Evolutionary conservation across 1,140 invertebrate species (phyloP), one percentile per base, ranked within the genome.

Genomic region (Reticulitermes speratus): DNA sequence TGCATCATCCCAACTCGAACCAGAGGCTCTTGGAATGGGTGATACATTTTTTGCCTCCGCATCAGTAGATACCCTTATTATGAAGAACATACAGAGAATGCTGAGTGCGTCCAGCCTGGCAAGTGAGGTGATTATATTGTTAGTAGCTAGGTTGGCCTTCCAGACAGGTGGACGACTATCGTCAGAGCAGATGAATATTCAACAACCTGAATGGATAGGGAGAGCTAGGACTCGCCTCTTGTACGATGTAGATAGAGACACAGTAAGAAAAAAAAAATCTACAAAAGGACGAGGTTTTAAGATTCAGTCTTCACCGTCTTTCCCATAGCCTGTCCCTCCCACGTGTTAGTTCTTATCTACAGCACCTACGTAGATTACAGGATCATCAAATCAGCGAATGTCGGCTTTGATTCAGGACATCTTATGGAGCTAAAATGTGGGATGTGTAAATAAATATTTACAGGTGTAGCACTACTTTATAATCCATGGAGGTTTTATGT

Each of bases 131-230:
- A 14, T 55, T 55, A 21, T 55, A 21, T 19, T 19, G 19, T 12
- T 48, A 48, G 48, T 48, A 48, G 48, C 48, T 16, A 48, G 48
- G 48, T 48, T 48, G 25, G 19, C n/a, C 65, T 75, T 75, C 65
- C 25, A 75, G 65, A 75, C 65, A 75, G 65, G 65, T 75, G 65
- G 65, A n/a, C 65, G 65, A 75, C 25, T 75, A 75, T 75, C 65
- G n/a, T 30, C 25, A 19, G 65, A 75, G 25, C n/a, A 14, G 65
- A 75, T 75, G 65, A 75, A 75, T 75, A 75, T 75, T 75, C 65
- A 75, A 11, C 65, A 75, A 8, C 65, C 65, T 30, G 65, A 75
- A 30, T 30, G 65, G n/a, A 75, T 8, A 75, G 25, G 3, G 65
- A 75, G 25, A 16, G 52, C 14, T 16, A 14, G 52, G 52, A 21